Base-by-base conservation (phyloP, 2,113 vertebrate species). In the Carassius gibelio region DNA sequence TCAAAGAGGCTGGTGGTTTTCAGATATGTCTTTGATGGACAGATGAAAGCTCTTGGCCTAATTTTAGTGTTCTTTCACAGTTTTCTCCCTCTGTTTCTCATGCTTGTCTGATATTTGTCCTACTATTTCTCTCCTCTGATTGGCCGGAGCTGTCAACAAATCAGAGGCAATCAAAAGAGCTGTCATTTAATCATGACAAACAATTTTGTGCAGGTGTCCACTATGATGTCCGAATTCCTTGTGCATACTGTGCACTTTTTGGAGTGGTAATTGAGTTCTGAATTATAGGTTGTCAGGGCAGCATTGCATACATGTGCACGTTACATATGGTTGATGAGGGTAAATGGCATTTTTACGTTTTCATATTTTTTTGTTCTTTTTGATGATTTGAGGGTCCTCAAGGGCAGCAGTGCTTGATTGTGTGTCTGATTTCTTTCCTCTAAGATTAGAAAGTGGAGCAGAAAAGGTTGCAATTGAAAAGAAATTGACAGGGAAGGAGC, bases 311-410 rank as follows among this genome's bases (percentile, higher is more conserved):
- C 90, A 81, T 88, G 83, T 81, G 84, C 72, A 75, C 87, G 75
- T 91, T 88, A 90, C 14, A 83, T 90, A 90, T 84, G 89, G 86
- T 78, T 88, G 89, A 89, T 88, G 91, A 92, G 90, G 89, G 90
- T 89, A 83, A 88, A 90, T 82, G 92, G 93, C 91, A 91, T 94
- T 92, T 89, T 87, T 90, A 8, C 34, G 87, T 81, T 81, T 81
- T 36, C 80, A 30, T 69, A 84, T 77, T 38, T 23, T 45, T 90
- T 88, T 86, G 89, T 88, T 23, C 45, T 85, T 69, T 36, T 34
- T 86, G 89, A 89, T 93, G 94, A 94, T 94, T 94, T 59, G 89
- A 94, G 93, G 84, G 89, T 89, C 72, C 92, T 94, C 79, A 84
- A 87, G 83, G 61, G 81, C 77, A 61, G 82, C 72, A 15, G 17